Percentiles rank a stretch among this genome's conserved stretches.
Conservation (phyloP, 2,888 invertebrate genomes). For the Dynastes grantii region DNA sequence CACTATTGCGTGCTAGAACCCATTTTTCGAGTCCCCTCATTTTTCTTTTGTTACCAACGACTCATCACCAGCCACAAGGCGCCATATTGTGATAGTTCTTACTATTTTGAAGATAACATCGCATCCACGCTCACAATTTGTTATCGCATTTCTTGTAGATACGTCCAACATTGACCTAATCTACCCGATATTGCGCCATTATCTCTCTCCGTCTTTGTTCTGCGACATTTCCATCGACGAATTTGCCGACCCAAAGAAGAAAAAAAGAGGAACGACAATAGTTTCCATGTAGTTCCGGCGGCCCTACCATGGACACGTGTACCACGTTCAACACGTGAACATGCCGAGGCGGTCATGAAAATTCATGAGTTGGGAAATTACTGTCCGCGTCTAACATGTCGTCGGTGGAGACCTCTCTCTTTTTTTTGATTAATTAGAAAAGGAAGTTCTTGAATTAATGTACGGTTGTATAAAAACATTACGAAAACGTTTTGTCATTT, state of each 20-base stretch:
- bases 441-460: slow-evolving; percentile 17
- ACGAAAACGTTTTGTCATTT: slow-evolving; percentile 10
- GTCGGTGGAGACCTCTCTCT: not conserved
- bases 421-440: slow-evolving; percentile 26
- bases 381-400: slow-evolving; percentile 13
- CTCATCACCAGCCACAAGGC: not conserved
- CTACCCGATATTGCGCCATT: no score
- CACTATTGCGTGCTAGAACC: not conserved
- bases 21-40: not conserved
- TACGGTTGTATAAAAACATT: slow-evolving; percentile 22
- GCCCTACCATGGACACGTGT: not conserved
- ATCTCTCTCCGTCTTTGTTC: not conserved
- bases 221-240: not conserved
- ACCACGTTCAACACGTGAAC: not conserved
- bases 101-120: no score
- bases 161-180: no score
- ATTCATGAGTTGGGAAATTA: slow-evolving; percentile 28
- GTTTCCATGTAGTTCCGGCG: no score
- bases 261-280: no score
- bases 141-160: no score
- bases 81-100: no score
- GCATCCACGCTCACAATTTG: no score
- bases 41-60: not conserved
- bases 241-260: not conserved
- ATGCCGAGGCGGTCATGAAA: slow-evolving; percentile 19